Percentiles rank a stretch among this genome's conserved stretches.
phyloP scores from a whole-genome alignment of 2,113 vertebrate species.

The Atractosteus spatula region DNA sequence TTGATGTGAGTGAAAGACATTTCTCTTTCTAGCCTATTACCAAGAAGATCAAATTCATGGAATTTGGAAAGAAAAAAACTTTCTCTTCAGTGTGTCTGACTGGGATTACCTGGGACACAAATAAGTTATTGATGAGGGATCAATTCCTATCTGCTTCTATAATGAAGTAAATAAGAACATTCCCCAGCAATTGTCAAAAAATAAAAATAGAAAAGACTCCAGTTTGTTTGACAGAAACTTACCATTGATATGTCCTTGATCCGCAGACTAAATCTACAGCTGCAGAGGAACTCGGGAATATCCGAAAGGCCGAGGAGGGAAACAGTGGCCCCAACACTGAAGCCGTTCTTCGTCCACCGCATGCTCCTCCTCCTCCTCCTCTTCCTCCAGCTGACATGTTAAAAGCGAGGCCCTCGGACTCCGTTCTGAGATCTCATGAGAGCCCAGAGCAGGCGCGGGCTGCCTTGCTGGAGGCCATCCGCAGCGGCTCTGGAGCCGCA shows the following conservation, averaged over 20 bases:
- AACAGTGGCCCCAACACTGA: conserved; percentile 12
- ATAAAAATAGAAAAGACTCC: no score
- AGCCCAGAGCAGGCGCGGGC: conserved; percentile 63
- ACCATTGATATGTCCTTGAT: neutral
- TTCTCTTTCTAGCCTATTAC: no score
- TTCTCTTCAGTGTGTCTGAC: no score
- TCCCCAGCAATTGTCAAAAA: no score
- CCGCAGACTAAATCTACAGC: conserved; percentile 76
- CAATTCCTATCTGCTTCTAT: no score
- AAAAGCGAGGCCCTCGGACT: conserved; percentile 24
- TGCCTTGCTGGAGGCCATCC: conserved; percentile 87
- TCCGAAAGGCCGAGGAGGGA: conserved; percentile 40
- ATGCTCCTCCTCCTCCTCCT: conserved; percentile 30
- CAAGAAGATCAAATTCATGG: no score
- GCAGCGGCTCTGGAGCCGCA: conserved; percentile 83
- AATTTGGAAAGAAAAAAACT: no score
- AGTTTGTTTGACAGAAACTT: neutral
- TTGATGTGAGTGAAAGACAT: no score
- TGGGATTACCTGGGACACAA: no score
- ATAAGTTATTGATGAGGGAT: no score
- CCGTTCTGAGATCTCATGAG: conserved; percentile 27
- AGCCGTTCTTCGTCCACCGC: conserved; percentile 30
- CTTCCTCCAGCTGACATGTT: conserved; percentile 22
- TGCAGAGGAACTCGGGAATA: conserved; percentile 69
- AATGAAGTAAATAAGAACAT: no score